Percentiles rank a stretch among this genome's conserved stretches.
Evolutionary conservation across 2,797 vertebrate species (phyloP).

Genomic region (Periparus ater): DNA sequence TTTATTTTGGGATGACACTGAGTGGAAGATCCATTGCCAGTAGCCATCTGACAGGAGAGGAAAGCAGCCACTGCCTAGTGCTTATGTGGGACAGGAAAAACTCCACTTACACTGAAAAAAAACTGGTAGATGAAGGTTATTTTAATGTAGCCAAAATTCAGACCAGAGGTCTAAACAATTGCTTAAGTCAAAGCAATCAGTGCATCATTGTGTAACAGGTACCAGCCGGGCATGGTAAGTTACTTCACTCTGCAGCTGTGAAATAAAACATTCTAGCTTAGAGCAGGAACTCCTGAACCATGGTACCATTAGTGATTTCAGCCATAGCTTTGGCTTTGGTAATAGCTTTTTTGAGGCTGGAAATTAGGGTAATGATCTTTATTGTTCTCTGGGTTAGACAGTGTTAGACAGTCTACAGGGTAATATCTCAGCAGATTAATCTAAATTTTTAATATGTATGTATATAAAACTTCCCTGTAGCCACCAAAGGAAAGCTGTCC

Average conservation of each 20-base stretch:
- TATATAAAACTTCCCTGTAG: not conserved
- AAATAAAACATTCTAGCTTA: not conserved
- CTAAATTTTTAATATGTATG: not conserved
- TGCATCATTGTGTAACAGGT: not conserved
- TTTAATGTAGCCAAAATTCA: not conserved
- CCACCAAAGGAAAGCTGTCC: not conserved
- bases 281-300: not conserved
- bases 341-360: not conserved
- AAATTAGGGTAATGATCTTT: not conserved
- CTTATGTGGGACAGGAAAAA: not conserved
- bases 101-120: not conserved
- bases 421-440: not conserved
- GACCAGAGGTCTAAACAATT: not conserved
- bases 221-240: not conserved
- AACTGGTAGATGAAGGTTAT: not conserved
- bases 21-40: not conserved
- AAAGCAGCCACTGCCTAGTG: not conserved
- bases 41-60: not conserved
- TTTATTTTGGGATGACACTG: slow-evolving; percentile 2
- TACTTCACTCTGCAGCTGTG: not conserved
- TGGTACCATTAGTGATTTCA: not conserved
- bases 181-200: not conserved
- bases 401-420: not conserved
- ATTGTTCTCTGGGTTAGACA: not conserved
- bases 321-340: not conserved